Base-by-base conservation (phyloP, 2,113 vertebrate genomes). In the Sorex araneus region DNA sequence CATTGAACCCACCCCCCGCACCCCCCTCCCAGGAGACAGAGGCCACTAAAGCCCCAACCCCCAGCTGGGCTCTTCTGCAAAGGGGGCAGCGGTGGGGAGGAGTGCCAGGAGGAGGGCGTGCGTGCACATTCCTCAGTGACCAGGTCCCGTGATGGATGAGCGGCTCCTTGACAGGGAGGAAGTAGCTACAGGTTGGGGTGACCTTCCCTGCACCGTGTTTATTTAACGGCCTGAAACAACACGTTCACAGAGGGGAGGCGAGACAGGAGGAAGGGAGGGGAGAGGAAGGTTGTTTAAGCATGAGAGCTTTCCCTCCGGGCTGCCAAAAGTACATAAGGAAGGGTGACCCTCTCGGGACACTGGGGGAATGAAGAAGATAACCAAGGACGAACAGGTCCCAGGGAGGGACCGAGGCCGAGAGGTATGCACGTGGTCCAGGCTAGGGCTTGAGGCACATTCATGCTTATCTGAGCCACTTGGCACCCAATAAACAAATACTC, bases 111-210 rank as follows among this genome's bases (percentile, higher is more conserved):
- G 95, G 94, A 94, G 94, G 90, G 92, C 87, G 93, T 0, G 9
- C 32, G 45, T 76, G 95, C 97, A 91, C 97, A 97, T 97, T 96
- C 97, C 96, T 63, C 12, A 80, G 87, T 25, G 94, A 94, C 96
- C 93, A 85, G 92, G 81, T 91, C 92, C 95, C 0, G 84, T 94
- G 97, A 97, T 96, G 96, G 95, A 97, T 80, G 96, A 97, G 92
- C 76, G 95, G 90, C 89, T 95, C 92, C 7, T 80, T 90, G 73
- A 88, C 95, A 94, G 96, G 28, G 71, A 95, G 90, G 97, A 96
- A 96, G 95, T 96, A 96, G 94, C 95, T 93, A 94, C 92, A 96
- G 97, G 97, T 97, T 96, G 95, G 87, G 77, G 92, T 96, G 96
- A 97, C 96, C 96, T 97, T 97, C 95, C 79, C 75, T 50, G 69